phyloP scores from a whole-genome alignment of 2,888 invertebrate species.

The Selenia dentaria region DNA sequence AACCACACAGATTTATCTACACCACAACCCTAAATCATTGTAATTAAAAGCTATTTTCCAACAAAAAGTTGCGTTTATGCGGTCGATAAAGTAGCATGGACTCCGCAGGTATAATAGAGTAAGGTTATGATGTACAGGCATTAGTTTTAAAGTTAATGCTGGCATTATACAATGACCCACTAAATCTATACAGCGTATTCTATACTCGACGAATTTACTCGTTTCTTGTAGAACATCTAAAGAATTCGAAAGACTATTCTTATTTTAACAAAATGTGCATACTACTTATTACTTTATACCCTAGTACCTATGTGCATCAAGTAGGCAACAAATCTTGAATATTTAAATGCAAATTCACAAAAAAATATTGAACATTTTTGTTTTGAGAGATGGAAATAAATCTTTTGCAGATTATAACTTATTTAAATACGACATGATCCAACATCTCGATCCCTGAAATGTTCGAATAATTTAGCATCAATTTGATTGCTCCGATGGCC shows the following conservation, averaged over 20 bases:
- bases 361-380: conserved; percentile 24
- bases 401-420: conserved; percentile 7
- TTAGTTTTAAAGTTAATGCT: conserved; percentile 20
- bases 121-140: conserved; percentile 27
- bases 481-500: conserved; percentile 45
- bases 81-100: conserved; percentile 10
- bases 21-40: conserved; percentile 25
- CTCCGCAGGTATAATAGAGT: conserved; percentile 18
- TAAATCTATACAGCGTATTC: conserved; percentile 8
- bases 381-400: conserved; percentile 18
- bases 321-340: conserved; percentile 11
- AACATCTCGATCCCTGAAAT: conserved; percentile 42
- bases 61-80: conserved; percentile 16
- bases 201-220: conserved; percentile 4
- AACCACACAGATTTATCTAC: conserved; percentile 28
- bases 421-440: conserved; percentile 25
- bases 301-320: neutral
- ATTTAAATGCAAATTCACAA: conserved; percentile 15
- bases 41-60: conserved; percentile 28
- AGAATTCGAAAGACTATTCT: neutral
- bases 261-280: conserved; percentile 9
- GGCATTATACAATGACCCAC: conserved; percentile 16
- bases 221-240: conserved; percentile 1
- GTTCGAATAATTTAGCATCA: conserved; percentile 52
- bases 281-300: conserved; percentile 10